Percentiles rank a stretch among this genome's conserved stretches.
phyloP scores from a whole-genome alignment of 2,797 vertebrate genomes.

The Cygnus olor region DNA sequence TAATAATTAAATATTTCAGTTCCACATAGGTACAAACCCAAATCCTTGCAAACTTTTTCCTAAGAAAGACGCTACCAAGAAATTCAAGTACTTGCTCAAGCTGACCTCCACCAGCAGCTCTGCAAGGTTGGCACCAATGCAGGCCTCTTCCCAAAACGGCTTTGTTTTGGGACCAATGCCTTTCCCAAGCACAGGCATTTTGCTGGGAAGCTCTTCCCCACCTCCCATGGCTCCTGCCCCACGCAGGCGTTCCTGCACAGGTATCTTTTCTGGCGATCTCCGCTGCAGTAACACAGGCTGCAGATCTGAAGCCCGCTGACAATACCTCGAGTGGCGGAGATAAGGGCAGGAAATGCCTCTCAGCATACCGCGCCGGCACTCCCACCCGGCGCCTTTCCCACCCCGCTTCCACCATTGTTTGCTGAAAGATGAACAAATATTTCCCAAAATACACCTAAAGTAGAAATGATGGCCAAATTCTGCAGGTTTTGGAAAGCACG shows the following conservation, averaged over 20 bases:
- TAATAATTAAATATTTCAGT: background rate
- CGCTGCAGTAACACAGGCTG: conserved; percentile 2
- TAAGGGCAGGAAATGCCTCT: conserved; percentile 65
- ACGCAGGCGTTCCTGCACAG: background rate
- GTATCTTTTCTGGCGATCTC: conserved; percentile 51
- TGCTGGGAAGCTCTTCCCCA: background rate
- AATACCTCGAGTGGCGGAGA: conserved; percentile 56
- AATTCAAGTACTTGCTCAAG: background rate
- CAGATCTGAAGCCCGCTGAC: conserved; percentile 28
- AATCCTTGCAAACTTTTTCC: background rate
- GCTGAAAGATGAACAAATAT: conserved; percentile 36
- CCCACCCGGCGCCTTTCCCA: conserved; percentile 57
- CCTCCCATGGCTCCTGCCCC: background rate
- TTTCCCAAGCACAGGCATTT: background rate
- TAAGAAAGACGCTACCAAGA: background rate
- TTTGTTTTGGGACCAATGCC: fast-evolving
- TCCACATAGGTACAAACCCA: background rate
- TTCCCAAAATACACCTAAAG: conserved; percentile 51
- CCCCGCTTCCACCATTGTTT: conserved; percentile 46
- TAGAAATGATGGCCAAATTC: background rate
- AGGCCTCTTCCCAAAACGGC: background rate
- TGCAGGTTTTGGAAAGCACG: background rate
- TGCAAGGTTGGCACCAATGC: fast-evolving
- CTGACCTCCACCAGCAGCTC: background rate
- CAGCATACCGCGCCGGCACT: background rate